Evolutionary conservation across 2,113 vertebrate species (phyloP).

Genomic region (Caranx ignobilis): DNA sequence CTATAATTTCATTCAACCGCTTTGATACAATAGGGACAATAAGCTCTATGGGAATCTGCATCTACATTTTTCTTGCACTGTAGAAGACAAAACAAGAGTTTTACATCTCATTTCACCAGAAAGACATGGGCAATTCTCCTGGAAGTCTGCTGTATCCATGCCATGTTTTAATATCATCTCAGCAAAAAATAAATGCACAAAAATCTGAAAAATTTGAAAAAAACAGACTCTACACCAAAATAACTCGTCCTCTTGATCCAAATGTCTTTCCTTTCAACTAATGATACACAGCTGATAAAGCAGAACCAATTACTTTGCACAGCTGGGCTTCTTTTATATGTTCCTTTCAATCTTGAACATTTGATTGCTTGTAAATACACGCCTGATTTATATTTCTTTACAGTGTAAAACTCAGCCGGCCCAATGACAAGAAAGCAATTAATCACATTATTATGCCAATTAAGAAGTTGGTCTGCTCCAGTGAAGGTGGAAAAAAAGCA

Average conservation of each 20-base stretch:
- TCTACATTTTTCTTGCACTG: background rate
- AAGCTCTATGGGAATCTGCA: background rate
- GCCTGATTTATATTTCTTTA: conserved; percentile 80
- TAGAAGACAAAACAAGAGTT: background rate
- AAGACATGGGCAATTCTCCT: background rate
- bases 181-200: background rate
- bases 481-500: conserved; percentile 39
- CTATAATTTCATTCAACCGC: background rate
- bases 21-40: background rate
- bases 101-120: background rate
- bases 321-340: conserved; percentile 76
- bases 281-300: conserved; percentile 68
- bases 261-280: conserved; percentile 52
- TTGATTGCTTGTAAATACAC: conserved; percentile 80
- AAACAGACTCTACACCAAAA: conserved; percentile 17
- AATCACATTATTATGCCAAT: conserved; percentile 79
- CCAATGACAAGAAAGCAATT: conserved; percentile 79
- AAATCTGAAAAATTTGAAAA: too few species aligned
- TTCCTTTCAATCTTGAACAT: conserved; percentile 66
- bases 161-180: background rate
- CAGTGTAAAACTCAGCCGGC: conserved; percentile 65
- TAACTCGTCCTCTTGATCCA: conserved; percentile 34
- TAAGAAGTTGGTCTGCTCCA: conserved; percentile 70
- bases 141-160: background rate
- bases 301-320: conserved; percentile 78